Conservation (phyloP, 2,113 vertebrate genomes). For the Motacilla alba region DNA sequence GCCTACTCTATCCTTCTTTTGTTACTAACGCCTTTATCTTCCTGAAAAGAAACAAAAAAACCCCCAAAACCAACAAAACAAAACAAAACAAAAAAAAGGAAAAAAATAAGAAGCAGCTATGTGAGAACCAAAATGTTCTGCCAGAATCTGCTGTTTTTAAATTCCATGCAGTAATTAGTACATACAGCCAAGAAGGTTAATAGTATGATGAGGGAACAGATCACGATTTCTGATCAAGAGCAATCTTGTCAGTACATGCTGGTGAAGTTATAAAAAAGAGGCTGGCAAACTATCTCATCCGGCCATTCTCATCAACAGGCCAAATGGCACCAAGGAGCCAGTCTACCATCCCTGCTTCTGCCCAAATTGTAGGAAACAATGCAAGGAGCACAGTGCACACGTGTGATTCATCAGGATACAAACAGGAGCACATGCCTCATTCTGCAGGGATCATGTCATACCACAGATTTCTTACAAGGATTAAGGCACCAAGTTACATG, state of each 20-base stretch:
- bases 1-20: background rate
- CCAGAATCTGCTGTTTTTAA: slow-evolving; percentile 42
- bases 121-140: slow-evolving; percentile 41
- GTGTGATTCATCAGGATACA: background rate
- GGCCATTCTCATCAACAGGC: background rate
- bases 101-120: background rate
- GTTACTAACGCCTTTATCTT: background rate
- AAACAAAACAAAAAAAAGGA: background rate
- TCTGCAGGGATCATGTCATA: background rate
- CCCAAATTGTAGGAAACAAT: background rate
- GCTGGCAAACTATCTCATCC: background rate
- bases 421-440: background rate
- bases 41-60: background rate
- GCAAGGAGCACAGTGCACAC: background rate
- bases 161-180: slow-evolving; percentile 48
- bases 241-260: background rate
- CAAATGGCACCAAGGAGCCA: background rate
- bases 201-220: background rate
- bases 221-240: background rate
- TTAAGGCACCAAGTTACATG: background rate
- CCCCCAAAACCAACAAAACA: no score
- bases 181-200: slow-evolving; percentile 30
- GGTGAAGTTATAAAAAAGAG: background rate
- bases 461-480: background rate
- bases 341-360: background rate